Percentiles rank a stretch among this genome's conserved stretches.
Evolutionary conservation across 2,113 vertebrate species (phyloP).

Genomic region (Orycteropus afer): DNA sequence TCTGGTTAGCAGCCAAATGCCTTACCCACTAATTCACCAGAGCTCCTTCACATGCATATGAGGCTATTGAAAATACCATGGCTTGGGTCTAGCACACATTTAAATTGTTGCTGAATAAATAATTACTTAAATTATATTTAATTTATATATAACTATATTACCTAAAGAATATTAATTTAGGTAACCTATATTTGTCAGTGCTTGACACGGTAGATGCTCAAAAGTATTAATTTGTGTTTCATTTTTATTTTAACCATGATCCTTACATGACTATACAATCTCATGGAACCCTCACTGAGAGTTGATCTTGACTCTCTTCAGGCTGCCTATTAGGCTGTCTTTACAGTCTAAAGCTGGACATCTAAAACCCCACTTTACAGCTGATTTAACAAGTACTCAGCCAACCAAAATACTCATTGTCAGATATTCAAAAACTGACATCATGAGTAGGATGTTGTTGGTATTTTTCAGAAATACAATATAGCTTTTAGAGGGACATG

Average conservation of each 20-base stretch:
- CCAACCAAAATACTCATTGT: not conserved
- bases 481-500: not conserved
- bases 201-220: not conserved
- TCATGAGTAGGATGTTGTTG: not conserved
- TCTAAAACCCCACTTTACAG: not conserved
- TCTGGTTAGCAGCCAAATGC: too few relatives aligned
- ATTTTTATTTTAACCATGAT: slow-evolving; percentile 1
- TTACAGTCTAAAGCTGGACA: not conserved
- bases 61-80: too few relatives aligned
- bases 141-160: too few relatives aligned
- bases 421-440: not conserved
- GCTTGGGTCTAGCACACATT: too few relatives aligned
- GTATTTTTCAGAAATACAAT: not conserved
- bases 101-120: not conserved
- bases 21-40: too few relatives aligned
- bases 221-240: not conserved
- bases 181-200: not conserved
- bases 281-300: not conserved
- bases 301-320: not conserved
- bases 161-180: not conserved
- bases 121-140: too few relatives aligned
- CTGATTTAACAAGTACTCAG: not conserved
- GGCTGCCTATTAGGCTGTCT: not conserved
- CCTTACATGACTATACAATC: not conserved
- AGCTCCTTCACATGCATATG: too few relatives aligned